Conservation (phyloP, 2,113 vertebrate species). For the Aleadryas rufinucha region DNA sequence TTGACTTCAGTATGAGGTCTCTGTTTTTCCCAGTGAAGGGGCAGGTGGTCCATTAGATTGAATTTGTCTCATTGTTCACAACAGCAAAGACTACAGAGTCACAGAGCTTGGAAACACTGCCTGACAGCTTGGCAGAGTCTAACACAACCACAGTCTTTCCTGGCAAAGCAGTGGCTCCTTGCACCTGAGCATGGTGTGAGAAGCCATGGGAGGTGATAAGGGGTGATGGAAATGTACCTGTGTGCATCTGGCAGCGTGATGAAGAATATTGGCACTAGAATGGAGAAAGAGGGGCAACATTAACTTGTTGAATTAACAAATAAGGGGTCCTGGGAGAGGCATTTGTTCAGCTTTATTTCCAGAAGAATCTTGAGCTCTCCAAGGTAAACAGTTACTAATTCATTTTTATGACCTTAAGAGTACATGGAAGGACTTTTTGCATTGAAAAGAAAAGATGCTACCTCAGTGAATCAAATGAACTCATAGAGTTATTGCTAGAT, state of each 20-base stretch:
- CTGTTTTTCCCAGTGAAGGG: not conserved
- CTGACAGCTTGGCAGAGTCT: not conserved
- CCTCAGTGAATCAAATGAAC: not conserved
- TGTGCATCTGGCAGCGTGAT: fast-evolving
- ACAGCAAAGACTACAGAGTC: not conserved
- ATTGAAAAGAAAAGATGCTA: not conserved
- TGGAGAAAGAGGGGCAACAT: not conserved
- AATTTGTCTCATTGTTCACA: not conserved
- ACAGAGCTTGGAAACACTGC: not conserved
- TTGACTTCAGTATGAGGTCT: not conserved
- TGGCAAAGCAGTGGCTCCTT: not conserved
- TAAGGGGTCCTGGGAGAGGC: not conserved
- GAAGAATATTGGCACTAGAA: not conserved
- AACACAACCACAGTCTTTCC: not conserved
- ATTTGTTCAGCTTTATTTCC: not conserved
- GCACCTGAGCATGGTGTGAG: not conserved
- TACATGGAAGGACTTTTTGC: not conserved
- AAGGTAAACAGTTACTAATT: not conserved
- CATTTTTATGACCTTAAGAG: not conserved
- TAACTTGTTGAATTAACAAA: not conserved
- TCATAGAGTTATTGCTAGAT: not conserved
- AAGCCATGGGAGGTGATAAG: not conserved
- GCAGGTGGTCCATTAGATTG: not conserved
- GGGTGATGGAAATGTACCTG: not conserved
- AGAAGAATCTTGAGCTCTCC: not conserved